phyloP scores from a whole-genome alignment of 2,113 vertebrate species.

The Megaptera novaeangliae region DNA sequence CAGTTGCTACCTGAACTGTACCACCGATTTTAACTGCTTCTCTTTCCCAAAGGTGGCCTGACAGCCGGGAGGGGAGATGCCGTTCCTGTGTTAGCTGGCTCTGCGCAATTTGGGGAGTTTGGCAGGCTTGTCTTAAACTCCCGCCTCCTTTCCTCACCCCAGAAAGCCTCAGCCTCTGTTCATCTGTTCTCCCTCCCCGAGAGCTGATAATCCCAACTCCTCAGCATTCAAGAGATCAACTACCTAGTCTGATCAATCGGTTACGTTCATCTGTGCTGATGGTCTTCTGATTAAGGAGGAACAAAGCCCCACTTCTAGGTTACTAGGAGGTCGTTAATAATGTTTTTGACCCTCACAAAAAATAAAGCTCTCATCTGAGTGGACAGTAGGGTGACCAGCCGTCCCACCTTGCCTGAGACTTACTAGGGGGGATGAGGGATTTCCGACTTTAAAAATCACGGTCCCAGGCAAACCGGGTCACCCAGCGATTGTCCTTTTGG shows the following conservation, averaged over 20 bases:
- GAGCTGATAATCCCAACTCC: not conserved
- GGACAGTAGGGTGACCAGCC: not conserved
- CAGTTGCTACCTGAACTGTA: not conserved
- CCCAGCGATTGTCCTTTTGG: not conserved
- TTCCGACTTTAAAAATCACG: not conserved
- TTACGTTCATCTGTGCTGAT: fast-evolving
- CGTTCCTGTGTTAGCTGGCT: not conserved
- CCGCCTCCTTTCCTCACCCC: fast-evolving
- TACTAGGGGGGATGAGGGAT: fast-evolving
- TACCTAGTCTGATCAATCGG: fast-evolving
- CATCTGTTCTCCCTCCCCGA: not conserved
- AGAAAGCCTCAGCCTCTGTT: not conserved
- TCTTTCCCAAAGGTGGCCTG: not conserved
- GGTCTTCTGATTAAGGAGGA: too few species aligned
- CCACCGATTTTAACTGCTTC: not conserved
- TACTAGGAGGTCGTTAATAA: not conserved
- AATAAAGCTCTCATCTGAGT: not conserved
- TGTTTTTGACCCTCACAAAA: not conserved
- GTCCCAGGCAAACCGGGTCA: not conserved
- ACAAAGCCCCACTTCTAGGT: not conserved
- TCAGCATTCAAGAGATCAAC: not conserved
- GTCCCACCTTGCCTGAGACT: not conserved
- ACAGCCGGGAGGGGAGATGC: fast-evolving
- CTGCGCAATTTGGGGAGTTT: too few species aligned
- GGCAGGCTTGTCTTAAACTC: not conserved